Percentiles rank a stretch among this genome's conserved stretches.
Evolutionary conservation across 2,888 invertebrate species (phyloP).

Genomic region (Steinernema carpocapsae): DNA sequence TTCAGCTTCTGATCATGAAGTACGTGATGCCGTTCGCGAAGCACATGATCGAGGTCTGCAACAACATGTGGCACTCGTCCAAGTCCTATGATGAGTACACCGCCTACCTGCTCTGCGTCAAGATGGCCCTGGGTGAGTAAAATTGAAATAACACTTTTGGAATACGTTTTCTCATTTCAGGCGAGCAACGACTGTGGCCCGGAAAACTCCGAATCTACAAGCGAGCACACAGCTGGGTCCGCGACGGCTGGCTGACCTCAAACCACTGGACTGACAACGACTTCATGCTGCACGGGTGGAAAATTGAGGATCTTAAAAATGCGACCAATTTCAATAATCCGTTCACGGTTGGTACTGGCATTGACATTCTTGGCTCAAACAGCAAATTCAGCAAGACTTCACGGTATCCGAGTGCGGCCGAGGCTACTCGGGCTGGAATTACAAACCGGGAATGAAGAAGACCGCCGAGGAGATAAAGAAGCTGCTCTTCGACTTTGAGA

Average conservation of each 20-base stretch:
- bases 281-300: conserved; percentile 65
- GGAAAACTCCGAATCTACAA: conserved; percentile 57
- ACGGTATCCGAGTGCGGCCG: conserved; percentile 25
- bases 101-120: conserved; percentile 24
- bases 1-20: conserved; percentile 54
- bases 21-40: conserved; percentile 42
- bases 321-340: neutral
- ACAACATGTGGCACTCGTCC: conserved; percentile 17
- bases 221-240: conserved; percentile 48
- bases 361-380: neutral
- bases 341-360: neutral
- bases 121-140: conserved; percentile 16
- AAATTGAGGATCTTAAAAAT: conserved; percentile 47
- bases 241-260: conserved; percentile 56
- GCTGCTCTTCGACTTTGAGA: conserved; percentile 46
- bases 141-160: conserved; percentile 42
- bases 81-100: conserved; percentile 8
- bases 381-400: conserved; percentile 18
- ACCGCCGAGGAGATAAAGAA: neutral
- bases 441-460: neutral
- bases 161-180: conserved; percentile 42
- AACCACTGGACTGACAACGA: conserved; percentile 52
- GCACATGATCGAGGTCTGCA: conserved; percentile 27
- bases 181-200: conserved; percentile 56
- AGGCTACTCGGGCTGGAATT: conserved; percentile 35